phyloP scores from a whole-genome alignment of 1,140 invertebrate genomes.

The Steinernema feltiae region DNA sequence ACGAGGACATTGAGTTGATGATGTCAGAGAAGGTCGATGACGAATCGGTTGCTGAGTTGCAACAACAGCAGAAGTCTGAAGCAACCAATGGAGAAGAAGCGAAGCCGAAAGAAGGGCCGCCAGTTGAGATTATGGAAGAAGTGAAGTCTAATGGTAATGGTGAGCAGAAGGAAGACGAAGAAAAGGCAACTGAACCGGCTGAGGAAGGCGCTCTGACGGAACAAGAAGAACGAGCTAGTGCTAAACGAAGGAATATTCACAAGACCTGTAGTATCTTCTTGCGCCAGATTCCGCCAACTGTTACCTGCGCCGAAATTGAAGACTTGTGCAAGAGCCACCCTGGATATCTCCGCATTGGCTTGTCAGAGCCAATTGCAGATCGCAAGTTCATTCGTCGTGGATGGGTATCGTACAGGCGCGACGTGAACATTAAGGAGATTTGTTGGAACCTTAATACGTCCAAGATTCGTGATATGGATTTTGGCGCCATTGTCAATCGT shows the following conservation, averaged over 20 bases:
- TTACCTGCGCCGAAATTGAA: constrained; percentile 93
- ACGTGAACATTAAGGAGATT: constrained; percentile 98
- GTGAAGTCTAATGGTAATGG: constrained; percentile 13
- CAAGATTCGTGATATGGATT: constrained; percentile 79
- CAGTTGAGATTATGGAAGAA: not conserved
- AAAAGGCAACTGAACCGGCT: constrained; percentile 27
- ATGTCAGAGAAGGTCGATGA: constrained; percentile 62
- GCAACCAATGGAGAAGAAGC: constrained; percentile 10
- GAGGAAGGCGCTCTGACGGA: constrained; percentile 16
- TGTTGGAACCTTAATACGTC: constrained; percentile 98
- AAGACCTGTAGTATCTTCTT: constrained; percentile 95
- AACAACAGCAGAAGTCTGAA: constrained; percentile 32
- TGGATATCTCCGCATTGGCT: constrained; percentile 87
- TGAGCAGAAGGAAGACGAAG: constrained; percentile 20
- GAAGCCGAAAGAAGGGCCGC: constrained; percentile 17
- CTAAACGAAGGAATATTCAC: constrained; percentile 65
- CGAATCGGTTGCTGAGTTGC: constrained; percentile 53
- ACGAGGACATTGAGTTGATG: constrained; percentile 71
- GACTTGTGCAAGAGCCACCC: constrained; percentile 88
- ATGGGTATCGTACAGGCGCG: constrained; percentile 93
- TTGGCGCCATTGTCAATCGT: constrained; percentile 86
- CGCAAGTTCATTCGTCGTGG: constrained; percentile 87
- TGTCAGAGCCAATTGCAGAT: constrained; percentile 92
- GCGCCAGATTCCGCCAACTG: constrained; percentile 84
- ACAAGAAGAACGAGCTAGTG: constrained; percentile 34